Evolutionary conservation across 2,888 invertebrate species (phyloP).

Genomic region (Reticulitermes lucifugus): DNA sequence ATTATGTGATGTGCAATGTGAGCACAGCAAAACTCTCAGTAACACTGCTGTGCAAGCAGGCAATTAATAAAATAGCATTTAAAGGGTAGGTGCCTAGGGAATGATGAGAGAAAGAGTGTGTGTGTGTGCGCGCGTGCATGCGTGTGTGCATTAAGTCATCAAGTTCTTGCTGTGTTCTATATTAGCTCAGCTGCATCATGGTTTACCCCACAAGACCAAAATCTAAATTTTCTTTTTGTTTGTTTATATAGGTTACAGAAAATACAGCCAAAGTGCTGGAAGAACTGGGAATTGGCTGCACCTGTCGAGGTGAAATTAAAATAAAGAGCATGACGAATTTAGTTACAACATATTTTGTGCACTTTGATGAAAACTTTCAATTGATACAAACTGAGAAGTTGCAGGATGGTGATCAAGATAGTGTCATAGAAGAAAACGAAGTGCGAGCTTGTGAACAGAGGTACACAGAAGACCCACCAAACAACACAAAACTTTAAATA

Average conservation of each 20-base stretch:
- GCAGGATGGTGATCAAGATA: neutral
- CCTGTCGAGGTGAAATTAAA: slow-evolving; percentile 75
- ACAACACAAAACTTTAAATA: slow-evolving; percentile 18
- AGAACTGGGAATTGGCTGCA: slow-evolving; percentile 76
- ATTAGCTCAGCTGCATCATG: too few species aligned
- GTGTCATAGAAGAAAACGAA: neutral
- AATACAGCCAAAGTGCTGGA: slow-evolving; percentile 77
- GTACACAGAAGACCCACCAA: neutral
- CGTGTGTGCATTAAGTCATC: too few species aligned
- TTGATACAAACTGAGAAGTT: slow-evolving; percentile 20
- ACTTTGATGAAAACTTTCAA: slow-evolving; percentile 68
- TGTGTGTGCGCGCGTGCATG: too few species aligned
- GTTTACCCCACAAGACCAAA: too few species aligned
- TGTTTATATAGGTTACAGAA: slow-evolving; percentile 71
- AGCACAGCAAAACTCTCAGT: too few species aligned
- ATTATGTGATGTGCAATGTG: too few species aligned
- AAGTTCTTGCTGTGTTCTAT: too few species aligned
- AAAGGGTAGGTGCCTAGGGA: too few species aligned
- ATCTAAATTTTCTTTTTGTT: neutral
- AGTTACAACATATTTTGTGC: slow-evolving; percentile 79
- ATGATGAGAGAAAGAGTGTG: too few species aligned
- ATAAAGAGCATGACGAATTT: slow-evolving; percentile 77
- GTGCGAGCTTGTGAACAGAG: neutral
- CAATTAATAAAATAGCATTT: too few species aligned
- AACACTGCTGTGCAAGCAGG: too few species aligned